A percentile compares a stretch with the other conserved stretches of the same genome.
These are phyloP conservation scores for Tragopan temminckii DNA, from an alignment of 2,797 vertebrate species.

Conservation along the genomic window DNA sequence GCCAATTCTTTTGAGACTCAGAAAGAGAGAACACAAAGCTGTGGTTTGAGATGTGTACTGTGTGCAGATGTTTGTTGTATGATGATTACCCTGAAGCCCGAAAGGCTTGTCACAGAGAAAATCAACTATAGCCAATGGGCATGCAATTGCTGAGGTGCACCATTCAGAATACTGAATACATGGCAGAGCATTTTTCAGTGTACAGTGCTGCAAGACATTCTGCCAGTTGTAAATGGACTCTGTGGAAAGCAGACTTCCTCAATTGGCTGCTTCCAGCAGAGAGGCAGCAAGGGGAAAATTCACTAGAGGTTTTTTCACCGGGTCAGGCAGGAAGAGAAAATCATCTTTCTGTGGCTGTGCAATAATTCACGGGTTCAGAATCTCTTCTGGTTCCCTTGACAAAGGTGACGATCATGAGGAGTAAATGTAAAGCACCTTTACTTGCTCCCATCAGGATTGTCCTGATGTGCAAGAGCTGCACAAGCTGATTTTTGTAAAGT, in stretches of 20 bases:
- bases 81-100: background rate
- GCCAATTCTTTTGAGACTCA: background rate
- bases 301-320: background rate
- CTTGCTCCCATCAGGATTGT: background rate
- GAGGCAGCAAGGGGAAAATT: background rate
- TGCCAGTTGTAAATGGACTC: background rate
- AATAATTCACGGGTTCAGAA: background rate
- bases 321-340: background rate
- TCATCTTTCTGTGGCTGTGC: background rate
- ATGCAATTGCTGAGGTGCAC: background rate
- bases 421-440: background rate
- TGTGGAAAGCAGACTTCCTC: background rate
- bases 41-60: background rate
- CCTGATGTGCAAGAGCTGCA: background rate
- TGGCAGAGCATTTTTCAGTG: background rate
- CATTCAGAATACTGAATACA: background rate
- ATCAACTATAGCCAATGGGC: background rate
- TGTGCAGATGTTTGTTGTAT: accelerated
- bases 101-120: background rate
- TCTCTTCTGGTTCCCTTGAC: background rate
- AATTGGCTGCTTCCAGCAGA: background rate
- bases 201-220: background rate
- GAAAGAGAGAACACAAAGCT: background rate
- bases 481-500: background rate
- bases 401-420: background rate